These are phyloP conservation scores for Tromatobia lineatoria DNA, from an alignment of 2,888 invertebrate species.

Conservation along the genomic window DNA sequence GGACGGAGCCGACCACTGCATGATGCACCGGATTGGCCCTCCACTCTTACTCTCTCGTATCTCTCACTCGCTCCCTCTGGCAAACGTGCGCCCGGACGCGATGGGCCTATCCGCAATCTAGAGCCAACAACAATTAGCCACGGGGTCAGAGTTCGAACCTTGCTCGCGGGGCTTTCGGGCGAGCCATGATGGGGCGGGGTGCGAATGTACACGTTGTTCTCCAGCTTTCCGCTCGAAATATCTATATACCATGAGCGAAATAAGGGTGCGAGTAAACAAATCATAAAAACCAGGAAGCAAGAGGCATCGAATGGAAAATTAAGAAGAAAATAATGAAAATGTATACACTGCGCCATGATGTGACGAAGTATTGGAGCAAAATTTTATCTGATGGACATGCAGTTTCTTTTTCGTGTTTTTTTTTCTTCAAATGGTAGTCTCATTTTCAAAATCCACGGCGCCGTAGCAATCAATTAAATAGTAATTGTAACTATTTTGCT, in stretches of 20 bases:
- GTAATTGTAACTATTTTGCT: background rate
- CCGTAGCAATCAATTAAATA: background rate
- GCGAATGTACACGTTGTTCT: slow-evolving; percentile 60
- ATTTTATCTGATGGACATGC: background rate
- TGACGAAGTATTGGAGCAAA: background rate
- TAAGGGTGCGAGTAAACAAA: slow-evolving; percentile 79
- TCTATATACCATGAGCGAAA: slow-evolving; percentile 36
- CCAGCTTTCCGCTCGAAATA: slow-evolving; percentile 8
- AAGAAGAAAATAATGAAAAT: slow-evolving; percentile 15
- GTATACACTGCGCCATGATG: background rate
- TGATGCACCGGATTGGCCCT: slow-evolving; percentile 65
- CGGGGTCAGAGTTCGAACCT: slow-evolving; percentile 83
- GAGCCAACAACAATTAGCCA: slow-evolving; percentile 85
- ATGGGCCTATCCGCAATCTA: slow-evolving; percentile 82
- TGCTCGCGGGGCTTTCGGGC: slow-evolving; percentile 74
- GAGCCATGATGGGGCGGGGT: slow-evolving; percentile 76
- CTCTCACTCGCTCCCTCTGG: slow-evolving; percentile 33
- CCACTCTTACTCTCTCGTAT: slow-evolving; percentile 34
- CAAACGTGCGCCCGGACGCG: slow-evolving; percentile 60
- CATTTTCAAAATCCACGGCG: background rate
- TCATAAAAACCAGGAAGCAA: slow-evolving; percentile 76
- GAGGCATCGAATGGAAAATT: background rate
- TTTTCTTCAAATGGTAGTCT: background rate
- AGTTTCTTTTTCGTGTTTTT: background rate
- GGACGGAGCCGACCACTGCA: slow-evolving; percentile 55